Evolutionary conservation across 2,888 invertebrate species (phyloP).

Genomic region (Portevinia maculata): DNA sequence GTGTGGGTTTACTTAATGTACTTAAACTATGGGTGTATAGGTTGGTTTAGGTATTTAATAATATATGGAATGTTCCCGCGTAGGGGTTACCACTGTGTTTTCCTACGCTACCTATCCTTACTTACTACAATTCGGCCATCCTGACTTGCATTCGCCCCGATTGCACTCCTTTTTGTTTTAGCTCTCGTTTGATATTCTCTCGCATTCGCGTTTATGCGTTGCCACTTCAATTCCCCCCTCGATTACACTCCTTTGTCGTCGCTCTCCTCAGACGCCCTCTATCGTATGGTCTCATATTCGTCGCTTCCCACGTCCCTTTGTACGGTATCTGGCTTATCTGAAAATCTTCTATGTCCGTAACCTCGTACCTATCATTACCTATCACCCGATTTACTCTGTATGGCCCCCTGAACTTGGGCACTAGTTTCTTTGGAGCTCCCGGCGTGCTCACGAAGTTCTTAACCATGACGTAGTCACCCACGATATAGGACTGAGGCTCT

Average conservation of each 20-base stretch:
- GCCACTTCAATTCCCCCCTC: not conserved
- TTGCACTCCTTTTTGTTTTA: conserved; percentile 5
- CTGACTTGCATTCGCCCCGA: too few species aligned
- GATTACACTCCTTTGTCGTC: not conserved
- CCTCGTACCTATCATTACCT: conserved; percentile 28
- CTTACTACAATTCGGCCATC: too few species aligned
- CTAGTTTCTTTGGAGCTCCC: conserved; percentile 22
- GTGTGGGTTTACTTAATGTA: too few species aligned
- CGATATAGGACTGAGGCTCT: too few species aligned
- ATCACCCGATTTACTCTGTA: conserved; percentile 15
- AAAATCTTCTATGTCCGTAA: conserved; percentile 23
- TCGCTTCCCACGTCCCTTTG: conserved; percentile 13
- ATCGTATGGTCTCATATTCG: conserved; percentile 13
- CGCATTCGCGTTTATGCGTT: not conserved
- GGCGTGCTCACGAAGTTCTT: too few species aligned
- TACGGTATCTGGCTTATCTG: conserved; percentile 20
- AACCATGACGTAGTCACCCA: too few species aligned
- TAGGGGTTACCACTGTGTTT: too few species aligned
- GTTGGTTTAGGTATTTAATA: too few species aligned
- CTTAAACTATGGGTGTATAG: too few species aligned
- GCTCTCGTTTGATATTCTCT: conserved; percentile 1
- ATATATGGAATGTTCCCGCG: too few species aligned
- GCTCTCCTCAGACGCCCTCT: not conserved
- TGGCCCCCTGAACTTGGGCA: too few species aligned
- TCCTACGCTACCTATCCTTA: too few species aligned